Conservation (phyloP, 2,113 vertebrate species). For the Eubucco bourcierii region DNA sequence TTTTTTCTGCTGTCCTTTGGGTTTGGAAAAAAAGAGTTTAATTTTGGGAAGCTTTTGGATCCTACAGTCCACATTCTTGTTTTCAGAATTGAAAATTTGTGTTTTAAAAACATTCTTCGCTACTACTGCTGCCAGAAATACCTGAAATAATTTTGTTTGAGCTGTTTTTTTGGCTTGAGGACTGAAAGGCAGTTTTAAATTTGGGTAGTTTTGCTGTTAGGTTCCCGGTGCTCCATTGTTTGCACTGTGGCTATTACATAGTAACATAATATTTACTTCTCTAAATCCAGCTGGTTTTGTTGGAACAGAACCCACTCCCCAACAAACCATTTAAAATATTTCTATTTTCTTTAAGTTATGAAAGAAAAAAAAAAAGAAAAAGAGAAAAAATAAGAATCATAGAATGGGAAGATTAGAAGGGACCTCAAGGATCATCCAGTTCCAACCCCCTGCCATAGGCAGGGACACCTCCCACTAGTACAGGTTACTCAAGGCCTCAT, state of each 20-base stretch:
- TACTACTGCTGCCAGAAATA: neutral
- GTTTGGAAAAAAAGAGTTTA: neutral
- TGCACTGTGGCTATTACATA: neutral
- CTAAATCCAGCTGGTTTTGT: neutral
- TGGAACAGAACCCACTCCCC: neutral
- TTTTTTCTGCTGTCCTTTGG: neutral
- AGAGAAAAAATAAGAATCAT: neutral
- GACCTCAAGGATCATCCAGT: too few species aligned
- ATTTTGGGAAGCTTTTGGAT: neutral
- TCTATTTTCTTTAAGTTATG: neutral
- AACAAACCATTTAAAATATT: neutral
- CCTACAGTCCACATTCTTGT: neutral
- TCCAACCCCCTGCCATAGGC: too few species aligned
- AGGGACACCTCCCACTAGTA: too few species aligned
- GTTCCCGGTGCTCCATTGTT: neutral
- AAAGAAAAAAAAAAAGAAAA: neutral
- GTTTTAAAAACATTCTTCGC: neutral
- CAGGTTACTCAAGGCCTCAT: too few species aligned
- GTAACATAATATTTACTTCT: constrained; percentile 14
- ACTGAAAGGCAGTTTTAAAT: neutral
- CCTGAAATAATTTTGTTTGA: neutral
- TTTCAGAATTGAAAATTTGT: neutral
- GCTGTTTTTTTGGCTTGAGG: neutral
- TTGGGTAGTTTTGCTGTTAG: neutral
- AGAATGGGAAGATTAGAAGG: too few species aligned